Base-by-base conservation (phyloP, 2,888 invertebrate species). In the Nineta flava region DNA sequence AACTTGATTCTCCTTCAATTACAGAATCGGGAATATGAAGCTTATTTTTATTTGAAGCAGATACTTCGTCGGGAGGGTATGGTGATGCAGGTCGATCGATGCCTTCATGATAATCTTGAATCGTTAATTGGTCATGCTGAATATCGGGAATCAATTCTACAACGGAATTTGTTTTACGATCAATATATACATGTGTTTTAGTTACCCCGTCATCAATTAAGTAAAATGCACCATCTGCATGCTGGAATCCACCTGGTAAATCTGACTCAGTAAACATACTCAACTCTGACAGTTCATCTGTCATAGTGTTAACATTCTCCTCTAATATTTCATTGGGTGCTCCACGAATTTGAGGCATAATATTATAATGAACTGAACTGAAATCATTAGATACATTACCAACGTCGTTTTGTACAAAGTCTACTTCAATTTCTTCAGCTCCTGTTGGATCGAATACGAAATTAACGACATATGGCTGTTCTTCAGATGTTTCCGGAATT, bases 31-130 rank as follows among this genome's bases (percentile, higher is more conserved):
- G 45, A 15, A 48, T 48, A n/a, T 48, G 13, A 12, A 48, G 31
- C 2, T 38, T n/a, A 21, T 48, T 40, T 12, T 35, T 32, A 17
- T 16, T 19, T 4, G 19, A 13, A 13, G 16, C 26, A 21, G 12
- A 12, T 19, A 32, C 38, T 16, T 42, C 47, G 44, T 52, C 48
- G 38, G 53, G 53, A 46, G 53, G 53, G 49, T 50, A 53, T 3
- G 53, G 53, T n/a, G 53, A 53, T 26, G 53, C 50, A 17, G 53
- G 48, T 34, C 53, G 12, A 44, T 44, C 26, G 6, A 21, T 10
- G 26, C 19, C 15, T 47, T 53, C 44, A 32, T 31, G 42, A 38
- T 26, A 16, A 40, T 49, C 45, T 15, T 17, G 35, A 38, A 19
- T 16, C 17, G 38, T 10, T 26, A 15, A 9, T 16, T 19, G 21